Evolutionary conservation across 1,140 invertebrate genomes (phyloP).

Genomic region (Drosophila quadrilineata): DNA sequence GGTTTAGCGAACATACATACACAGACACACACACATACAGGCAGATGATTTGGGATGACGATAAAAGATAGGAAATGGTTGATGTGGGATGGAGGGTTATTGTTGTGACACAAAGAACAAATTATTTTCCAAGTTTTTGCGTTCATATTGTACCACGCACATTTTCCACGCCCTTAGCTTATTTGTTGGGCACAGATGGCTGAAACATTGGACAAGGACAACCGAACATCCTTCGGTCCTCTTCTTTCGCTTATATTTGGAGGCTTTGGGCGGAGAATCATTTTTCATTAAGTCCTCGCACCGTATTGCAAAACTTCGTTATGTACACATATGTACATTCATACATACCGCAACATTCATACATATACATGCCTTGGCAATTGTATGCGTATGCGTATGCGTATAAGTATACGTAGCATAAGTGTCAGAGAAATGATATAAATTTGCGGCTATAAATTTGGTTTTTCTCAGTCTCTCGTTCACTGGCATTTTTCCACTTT

Average conservation of each 20-base stretch:
- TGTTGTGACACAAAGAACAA: conserved; percentile 48
- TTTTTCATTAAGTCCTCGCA: conserved; percentile 73
- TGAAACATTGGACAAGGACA: conserved; percentile 6
- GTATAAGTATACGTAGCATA: background rate
- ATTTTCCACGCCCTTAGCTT: conserved; percentile 41
- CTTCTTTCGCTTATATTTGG: too few species aligned
- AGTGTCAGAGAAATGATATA: conserved; percentile 39
- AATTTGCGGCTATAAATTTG: conserved; percentile 62
- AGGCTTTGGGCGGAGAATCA: conserved; percentile 31
- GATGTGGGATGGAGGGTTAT: too few species aligned
- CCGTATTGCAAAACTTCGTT: conserved; percentile 47
- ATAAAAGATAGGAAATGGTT: too few species aligned
- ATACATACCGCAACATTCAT: conserved; percentile 7
- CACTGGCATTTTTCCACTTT: too few species aligned
- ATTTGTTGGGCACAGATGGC: conserved; percentile 63
- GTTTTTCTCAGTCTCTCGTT: background rate
- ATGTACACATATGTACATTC: conserved; percentile 31
- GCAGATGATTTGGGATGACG: background rate
- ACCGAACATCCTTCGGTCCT: background rate
- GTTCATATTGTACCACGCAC: conserved; percentile 15
- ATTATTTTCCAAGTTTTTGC: conserved; percentile 63
- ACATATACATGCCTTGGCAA: conserved; percentile 36
- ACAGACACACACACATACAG: background rate
- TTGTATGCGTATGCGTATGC: conserved; percentile 41
- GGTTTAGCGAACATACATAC: background rate